Conservation (phyloP, 2,888 invertebrate species). For the Kuschelorhynchus macadamiae region DNA sequence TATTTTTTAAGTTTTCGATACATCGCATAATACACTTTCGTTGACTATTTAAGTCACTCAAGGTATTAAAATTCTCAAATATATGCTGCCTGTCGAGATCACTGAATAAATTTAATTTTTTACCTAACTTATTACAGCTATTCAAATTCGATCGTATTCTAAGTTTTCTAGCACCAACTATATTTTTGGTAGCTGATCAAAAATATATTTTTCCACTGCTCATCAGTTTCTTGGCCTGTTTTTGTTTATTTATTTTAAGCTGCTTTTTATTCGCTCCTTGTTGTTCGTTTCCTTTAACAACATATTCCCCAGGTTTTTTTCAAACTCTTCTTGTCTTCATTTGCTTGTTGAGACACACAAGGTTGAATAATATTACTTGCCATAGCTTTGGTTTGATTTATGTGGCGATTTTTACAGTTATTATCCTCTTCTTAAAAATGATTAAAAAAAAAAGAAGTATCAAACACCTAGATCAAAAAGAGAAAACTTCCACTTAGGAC, state of each 20-base stretch:
- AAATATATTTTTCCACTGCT: background rate
- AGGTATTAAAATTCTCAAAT: slow-evolving; percentile 5
- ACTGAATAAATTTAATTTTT: no score
- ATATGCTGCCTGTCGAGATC: background rate
- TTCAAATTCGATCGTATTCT: no score
- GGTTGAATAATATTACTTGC: background rate
- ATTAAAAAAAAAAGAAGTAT: background rate
- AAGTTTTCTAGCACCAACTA: background rate
- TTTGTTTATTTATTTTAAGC: slow-evolving; percentile 14
- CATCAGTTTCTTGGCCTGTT: background rate
- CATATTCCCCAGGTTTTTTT: background rate
- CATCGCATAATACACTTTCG: slow-evolving; percentile 3
- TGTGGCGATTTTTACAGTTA: background rate
- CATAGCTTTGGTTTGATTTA: background rate
- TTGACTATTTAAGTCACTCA: slow-evolving; percentile 7
- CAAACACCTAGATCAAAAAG: background rate
- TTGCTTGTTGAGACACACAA: no score
- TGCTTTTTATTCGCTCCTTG: slow-evolving; percentile 9
- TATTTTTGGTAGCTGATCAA: slow-evolving; percentile 6
- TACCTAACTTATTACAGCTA: no score
- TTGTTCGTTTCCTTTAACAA: slow-evolving; percentile 1
- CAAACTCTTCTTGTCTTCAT: background rate
- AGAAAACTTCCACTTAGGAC: background rate
- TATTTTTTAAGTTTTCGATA: background rate
- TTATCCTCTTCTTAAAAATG: slow-evolving; percentile 7